A percentile compares a stretch with the other conserved stretches of the same genome.
phyloP scores from a whole-genome alignment of 2,797 vertebrate genomes.

The Neopelma chrysocephalum region DNA sequence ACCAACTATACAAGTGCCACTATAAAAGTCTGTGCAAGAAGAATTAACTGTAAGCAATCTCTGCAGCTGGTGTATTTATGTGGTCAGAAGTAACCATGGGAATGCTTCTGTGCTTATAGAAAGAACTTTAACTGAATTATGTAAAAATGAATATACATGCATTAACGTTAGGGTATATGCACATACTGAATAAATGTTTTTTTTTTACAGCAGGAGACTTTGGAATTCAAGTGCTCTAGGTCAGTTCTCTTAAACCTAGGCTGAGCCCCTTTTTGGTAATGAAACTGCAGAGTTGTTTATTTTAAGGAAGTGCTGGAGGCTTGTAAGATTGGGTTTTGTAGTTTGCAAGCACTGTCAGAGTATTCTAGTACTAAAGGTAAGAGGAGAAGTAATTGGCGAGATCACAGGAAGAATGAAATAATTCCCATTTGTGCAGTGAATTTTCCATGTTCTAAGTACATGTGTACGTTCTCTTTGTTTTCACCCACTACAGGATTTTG shows the following conservation, averaged over 20 bases:
- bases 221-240: not conserved
- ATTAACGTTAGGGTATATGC: slow-evolving; percentile 67
- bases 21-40: slow-evolving; percentile 40
- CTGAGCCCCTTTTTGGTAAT: not conserved
- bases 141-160: slow-evolving; percentile 76
- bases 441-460: slow-evolving; percentile 1
- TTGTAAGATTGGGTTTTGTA: not conserved
- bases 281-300: not conserved
- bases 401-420: not conserved
- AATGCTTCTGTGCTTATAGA: slow-evolving; percentile 73
- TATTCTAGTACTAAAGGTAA: not conserved
- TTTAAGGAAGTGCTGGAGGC: not conserved
- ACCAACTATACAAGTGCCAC: slow-evolving; percentile 64
- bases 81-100: slow-evolving; percentile 63
- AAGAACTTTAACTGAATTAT: slow-evolving; percentile 65
- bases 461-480: not conserved
- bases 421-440: slow-evolving; percentile 1
- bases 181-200: not conserved
- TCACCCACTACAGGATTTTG: slow-evolving; percentile 20
- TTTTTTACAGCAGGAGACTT: not conserved
- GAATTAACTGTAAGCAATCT: slow-evolving; percentile 47
- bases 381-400: not conserved
- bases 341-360: not conserved
- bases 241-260: not conserved
- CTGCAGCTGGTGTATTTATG: slow-evolving; percentile 61